Base-by-base conservation (phyloP, 2,113 vertebrate genomes). In the Callipepla squamata region DNA sequence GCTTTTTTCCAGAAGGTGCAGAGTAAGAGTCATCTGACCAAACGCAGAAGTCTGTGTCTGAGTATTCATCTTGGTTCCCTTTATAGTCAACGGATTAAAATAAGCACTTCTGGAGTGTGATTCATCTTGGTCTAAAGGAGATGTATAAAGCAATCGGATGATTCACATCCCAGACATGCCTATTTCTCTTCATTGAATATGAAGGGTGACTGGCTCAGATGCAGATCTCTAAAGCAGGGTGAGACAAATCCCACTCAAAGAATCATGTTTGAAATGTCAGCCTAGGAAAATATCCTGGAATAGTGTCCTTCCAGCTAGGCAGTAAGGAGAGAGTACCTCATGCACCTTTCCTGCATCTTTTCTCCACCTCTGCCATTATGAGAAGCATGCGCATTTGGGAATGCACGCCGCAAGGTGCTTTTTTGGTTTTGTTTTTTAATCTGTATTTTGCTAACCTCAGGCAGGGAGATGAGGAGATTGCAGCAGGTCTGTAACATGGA, bases 141-240 rank as follows among this genome's bases (percentile, higher is more conserved):
- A 47, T 3, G 17, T 40, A 77, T 67, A 78, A 94, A 96, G 85
- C 70, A 90, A 95, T 86, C 76, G 86, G 93, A 94, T 96, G 95
- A 96, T 92, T 96, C 96, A 95, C 83, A 86, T 66, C 22, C 66
- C 51, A 96, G 93, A 95, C 90, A 45, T 92, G 92, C 83, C 77
- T 92, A 6, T 88, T 92, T 83, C 90, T 93, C 90, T 92, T 84
- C 85, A 80, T 34, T 94, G 77, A 88, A 88, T 78, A 75, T 90
- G 83, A 90, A 93, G 93, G 85, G 65, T 88, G 76, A 70, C 82
- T 93, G 32, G 47, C 85, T 96, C 42, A 84, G 87, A 89, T 91
- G 84, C 78, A 87, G 93, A 72, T 94, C 72, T 72, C 80, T 88
- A 78, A 94, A 88, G 66, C 51, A 84, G 65, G 57, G 80, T 90